phyloP scores from a whole-genome alignment of 2,888 invertebrate genomes.

The Magallana nippona region DNA sequence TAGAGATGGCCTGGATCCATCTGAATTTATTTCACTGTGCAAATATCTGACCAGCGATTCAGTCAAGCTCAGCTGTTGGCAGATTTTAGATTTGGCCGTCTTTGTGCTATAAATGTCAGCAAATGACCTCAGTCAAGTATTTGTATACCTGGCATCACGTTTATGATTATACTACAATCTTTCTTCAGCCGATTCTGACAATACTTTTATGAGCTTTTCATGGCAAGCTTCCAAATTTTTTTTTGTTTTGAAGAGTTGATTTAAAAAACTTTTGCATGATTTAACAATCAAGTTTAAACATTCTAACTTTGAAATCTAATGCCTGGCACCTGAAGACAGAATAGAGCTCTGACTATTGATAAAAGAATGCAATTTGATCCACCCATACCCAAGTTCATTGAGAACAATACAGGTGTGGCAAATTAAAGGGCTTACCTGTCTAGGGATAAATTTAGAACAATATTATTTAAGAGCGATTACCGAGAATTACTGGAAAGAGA shows the following conservation, averaged over 20 bases:
- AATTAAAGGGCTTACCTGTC: neutral
- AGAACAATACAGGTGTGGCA: neutral
- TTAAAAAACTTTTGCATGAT: constrained; percentile 4
- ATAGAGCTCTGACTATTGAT: neutral
- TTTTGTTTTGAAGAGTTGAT: neutral
- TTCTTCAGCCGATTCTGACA: neutral
- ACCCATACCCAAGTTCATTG: neutral
- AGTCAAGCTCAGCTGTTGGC: too few relatives aligned
- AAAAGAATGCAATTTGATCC: constrained; percentile 26
- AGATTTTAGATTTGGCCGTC: too few relatives aligned
- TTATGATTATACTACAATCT: neutral
- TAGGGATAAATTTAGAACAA: neutral
- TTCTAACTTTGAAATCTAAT: neutral
- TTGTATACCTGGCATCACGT: too few relatives aligned
- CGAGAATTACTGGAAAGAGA: neutral
- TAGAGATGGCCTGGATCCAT: too few relatives aligned
- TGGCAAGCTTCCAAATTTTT: neutral
- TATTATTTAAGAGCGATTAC: neutral
- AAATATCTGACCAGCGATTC: too few relatives aligned
- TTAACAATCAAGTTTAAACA: constrained; percentile 10
- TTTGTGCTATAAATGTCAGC: too few relatives aligned
- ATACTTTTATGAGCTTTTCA: neutral
- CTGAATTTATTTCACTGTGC: too few relatives aligned
- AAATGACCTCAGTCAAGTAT: too few relatives aligned
- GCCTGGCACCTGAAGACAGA: neutral